These are phyloP conservation scores for Callinectes sapidus DNA, from an alignment of 2,888 invertebrate genomes.

Conservation along the genomic window DNA sequence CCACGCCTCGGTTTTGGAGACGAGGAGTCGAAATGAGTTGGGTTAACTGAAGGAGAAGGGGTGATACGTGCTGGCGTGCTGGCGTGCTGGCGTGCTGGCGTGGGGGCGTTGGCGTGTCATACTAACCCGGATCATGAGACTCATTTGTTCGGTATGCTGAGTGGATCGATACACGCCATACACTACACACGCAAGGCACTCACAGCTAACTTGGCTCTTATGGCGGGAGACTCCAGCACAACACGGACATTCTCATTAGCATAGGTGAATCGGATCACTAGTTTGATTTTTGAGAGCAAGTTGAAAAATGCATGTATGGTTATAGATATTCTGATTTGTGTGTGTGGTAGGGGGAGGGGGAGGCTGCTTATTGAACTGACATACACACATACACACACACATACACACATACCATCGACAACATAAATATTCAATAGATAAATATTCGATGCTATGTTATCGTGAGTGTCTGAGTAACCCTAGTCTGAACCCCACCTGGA, in stretches of 20 bases:
- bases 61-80: neutral
- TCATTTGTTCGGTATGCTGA: neutral
- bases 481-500: neutral
- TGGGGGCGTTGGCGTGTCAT: neutral
- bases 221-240: no score
- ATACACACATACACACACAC: slow-evolving; percentile 4
- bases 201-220: neutral
- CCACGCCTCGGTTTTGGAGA: neutral
- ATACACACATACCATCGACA: neutral
- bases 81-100: neutral
- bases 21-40: neutral
- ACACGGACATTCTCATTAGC: neutral
- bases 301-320: no score
- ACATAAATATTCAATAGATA: no score
- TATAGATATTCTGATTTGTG: neutral
- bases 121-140: neutral
- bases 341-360: no score
- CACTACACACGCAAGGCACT: neutral
- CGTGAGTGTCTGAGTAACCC: neutral
- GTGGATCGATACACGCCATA: neutral
- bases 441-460: neutral
- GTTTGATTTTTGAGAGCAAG: neutral
- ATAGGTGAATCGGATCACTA: neutral
- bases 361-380: neutral
- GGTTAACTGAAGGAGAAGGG: neutral